A percentile compares a stretch with the other conserved stretches of the same genome.
These are phyloP conservation scores for Pipa parva DNA, from an alignment of 2,113 vertebrate genomes.

Conservation along the genomic window DNA sequence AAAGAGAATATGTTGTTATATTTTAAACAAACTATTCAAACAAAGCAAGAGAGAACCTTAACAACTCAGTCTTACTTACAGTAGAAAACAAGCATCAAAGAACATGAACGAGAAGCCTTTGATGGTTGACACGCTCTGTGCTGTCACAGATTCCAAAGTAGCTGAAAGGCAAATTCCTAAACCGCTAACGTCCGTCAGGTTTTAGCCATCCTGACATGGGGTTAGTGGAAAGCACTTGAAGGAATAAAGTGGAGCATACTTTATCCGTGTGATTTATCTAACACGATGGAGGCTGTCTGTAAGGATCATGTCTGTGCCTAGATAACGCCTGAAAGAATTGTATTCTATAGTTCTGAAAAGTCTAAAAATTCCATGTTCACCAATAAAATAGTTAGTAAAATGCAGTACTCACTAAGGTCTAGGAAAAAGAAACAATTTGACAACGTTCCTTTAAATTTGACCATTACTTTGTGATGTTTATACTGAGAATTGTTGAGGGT, in stretches of 20 bases:
- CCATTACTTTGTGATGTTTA: no score
- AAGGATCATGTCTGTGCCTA: constrained; percentile 13
- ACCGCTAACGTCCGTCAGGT: constrained; percentile 18
- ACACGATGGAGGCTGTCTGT: constrained; percentile 17
- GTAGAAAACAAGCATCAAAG: constrained; percentile 1
- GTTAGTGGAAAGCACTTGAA: constrained; percentile 21
- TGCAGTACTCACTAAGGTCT: no score
- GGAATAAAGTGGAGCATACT: constrained; percentile 3
- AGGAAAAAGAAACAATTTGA: no score
- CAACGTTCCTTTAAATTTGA: no score
- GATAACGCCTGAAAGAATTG: constrained; percentile 6
- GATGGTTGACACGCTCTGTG: neutral
- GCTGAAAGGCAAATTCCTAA: constrained; percentile 20
- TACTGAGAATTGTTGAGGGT: no score
- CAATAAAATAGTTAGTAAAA: no score
- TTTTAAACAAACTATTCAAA: no score
- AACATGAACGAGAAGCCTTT: neutral
- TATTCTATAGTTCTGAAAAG: neutral
- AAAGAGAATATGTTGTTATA: no score
- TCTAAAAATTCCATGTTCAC: neutral
- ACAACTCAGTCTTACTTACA: no score
- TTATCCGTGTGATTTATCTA: constrained; percentile 12
- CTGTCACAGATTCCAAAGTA: neutral
- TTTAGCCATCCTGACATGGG: constrained; percentile 23
- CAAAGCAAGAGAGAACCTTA: no score